Base-by-base conservation (phyloP, 1,140 invertebrate genomes). In the Drosophila subpulchrella region DNA sequence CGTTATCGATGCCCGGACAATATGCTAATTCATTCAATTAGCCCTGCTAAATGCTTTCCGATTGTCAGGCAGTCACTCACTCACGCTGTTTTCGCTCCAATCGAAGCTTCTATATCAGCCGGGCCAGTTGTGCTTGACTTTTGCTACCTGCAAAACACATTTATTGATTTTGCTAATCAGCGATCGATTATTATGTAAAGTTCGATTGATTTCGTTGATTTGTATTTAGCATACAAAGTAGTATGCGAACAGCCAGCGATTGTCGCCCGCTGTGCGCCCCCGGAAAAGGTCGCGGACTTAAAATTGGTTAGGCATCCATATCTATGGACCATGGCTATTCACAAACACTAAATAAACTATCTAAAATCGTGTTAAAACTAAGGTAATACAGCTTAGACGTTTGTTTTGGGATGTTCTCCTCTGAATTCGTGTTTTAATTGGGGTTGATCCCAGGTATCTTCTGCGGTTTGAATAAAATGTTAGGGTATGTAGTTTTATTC, bases 151-250 rank as follows among this genome's bases (percentile, higher is more conserved):
- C 68, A 77, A 88, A 89, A 65, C 63, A 65, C 78, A 83, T 88
- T 88, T 88, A 88, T 88, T 88, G 84, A 88, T 88, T 88, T 83
- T 77, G 84, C 83, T 88, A 88, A 88, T 88, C 83, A 88, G 83
- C 76, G 61, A 89, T 70, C 83, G 80, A 73, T 88, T 83, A 88
- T 89, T 88, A 88, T 88, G 79, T 89, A 80, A 83, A 84, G 47
- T 70, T 8, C 68, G 78, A 88, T 82, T 82, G 83, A 78, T 79
- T 75, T 80, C 44, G 42, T 51, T 54, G 68, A 58, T 76, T 62
- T 48, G n/a, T 53, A 57, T 71, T 80, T 75, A 63, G 83, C 82
- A 86, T 86, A 86, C 82, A 86, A 86, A 86, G 82, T 54, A 78
- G 78, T 32, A n/a, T 53, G 38, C 17, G 15, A 36, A 30, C 46